phyloP scores from a whole-genome alignment of 1,140 invertebrate species.

The Oppia nitens region DNA sequence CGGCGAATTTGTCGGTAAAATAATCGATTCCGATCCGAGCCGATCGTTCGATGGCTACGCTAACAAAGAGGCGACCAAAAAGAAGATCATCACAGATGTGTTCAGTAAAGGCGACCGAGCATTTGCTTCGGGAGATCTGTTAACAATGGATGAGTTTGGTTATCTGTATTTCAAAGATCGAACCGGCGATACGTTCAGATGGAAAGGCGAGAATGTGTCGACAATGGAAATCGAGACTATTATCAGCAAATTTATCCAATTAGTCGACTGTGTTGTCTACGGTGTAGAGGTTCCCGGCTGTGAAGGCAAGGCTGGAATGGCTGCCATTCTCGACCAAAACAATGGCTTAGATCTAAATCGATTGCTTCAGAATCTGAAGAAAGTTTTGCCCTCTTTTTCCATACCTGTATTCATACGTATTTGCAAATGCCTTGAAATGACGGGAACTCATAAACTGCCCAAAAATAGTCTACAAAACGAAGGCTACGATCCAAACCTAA shows the following conservation, averaged over 20 bases:
- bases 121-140: constrained; percentile 65
- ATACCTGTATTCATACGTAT: constrained; percentile 71
- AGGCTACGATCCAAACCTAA: constrained; percentile 46
- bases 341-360: constrained; percentile 42
- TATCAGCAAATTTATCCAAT: constrained; percentile 63
- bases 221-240: constrained; percentile 91
- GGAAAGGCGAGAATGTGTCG: constrained; percentile 84
- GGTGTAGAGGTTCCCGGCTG: constrained; percentile 69
- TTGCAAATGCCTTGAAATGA: constrained; percentile 62
- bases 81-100: constrained; percentile 79
- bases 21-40: constrained; percentile 44
- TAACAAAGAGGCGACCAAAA: constrained; percentile 73
- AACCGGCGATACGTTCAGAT: constrained; percentile 41
- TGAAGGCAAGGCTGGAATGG: constrained; percentile 92
- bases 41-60: constrained; percentile 59
- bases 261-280: constrained; percentile 82
- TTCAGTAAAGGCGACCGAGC: constrained; percentile 75
- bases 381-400: constrained; percentile 63
- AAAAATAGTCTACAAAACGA: constrained; percentile 79
- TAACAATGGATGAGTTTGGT: constrained; percentile 36
- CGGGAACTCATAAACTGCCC: constrained; percentile 87
- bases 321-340: constrained; percentile 49
- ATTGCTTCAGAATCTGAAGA: constrained; percentile 24
- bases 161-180: constrained; percentile 41
- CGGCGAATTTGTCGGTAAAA: constrained; percentile 93